Conservation (phyloP, 1,140 invertebrate species). For the Elymnias hypermnestra region DNA sequence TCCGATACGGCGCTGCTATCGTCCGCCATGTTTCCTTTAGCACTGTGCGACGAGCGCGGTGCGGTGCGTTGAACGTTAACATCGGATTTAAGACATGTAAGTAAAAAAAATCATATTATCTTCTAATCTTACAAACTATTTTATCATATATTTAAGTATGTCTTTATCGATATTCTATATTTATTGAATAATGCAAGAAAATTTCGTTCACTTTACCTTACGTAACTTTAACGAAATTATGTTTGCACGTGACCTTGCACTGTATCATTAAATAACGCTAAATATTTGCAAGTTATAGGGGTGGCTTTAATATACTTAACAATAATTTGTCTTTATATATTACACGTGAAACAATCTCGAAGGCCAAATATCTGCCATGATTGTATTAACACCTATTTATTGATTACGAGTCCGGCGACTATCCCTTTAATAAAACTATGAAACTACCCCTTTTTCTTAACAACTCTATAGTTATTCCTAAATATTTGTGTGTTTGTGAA, state of each 20-base stretch:
- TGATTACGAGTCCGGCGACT: too few species aligned
- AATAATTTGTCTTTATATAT: too few species aligned
- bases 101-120: slow-evolving; percentile 23
- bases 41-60: slow-evolving; percentile 68
- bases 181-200: slow-evolving; percentile 7
- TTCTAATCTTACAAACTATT: slow-evolving; percentile 3
- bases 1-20: slow-evolving; percentile 54
- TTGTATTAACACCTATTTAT: too few species aligned
- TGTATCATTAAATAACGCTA: too few species aligned
- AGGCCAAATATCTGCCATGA: too few species aligned
- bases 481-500: too few species aligned
- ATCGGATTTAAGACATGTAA: slow-evolving; percentile 71
- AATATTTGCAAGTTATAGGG: too few species aligned
- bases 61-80: slow-evolving; percentile 56
- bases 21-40: slow-evolving; percentile 52
- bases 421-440: too few species aligned
- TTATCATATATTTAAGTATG: not conserved
- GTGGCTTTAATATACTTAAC: too few species aligned
- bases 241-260: slow-evolving; percentile 69
- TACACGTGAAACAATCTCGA: too few species aligned
- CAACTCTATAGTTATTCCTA: too few species aligned
- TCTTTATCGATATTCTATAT: not conserved
- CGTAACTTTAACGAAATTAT: slow-evolving; percentile 66
- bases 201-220: slow-evolving; percentile 43
- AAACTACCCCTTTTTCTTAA: too few species aligned